phyloP scores from a whole-genome alignment of 2,888 invertebrate species.

The Gasteruption jaculator region DNA sequence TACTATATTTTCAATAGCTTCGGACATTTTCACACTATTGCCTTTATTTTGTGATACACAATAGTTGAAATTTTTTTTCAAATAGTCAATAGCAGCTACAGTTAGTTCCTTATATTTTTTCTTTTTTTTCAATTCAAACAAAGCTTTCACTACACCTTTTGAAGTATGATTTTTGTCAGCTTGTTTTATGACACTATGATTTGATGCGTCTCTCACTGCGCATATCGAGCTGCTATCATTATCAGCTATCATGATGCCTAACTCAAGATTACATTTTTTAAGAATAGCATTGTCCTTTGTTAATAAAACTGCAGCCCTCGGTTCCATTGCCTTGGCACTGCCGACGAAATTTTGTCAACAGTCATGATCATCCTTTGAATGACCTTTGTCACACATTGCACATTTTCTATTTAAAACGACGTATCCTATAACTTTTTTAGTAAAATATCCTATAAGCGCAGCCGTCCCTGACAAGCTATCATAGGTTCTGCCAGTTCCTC shows the following conservation, averaged over 20 bases:
- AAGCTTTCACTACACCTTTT: constrained; percentile 21
- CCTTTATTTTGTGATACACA: constrained; percentile 18
- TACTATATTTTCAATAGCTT: constrained; percentile 18
- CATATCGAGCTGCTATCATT: constrained; percentile 24
- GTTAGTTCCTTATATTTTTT: constrained; percentile 16
- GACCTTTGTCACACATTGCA: constrained; percentile 24
- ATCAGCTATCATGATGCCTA: constrained; percentile 24
- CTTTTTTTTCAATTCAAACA: constrained; percentile 18
- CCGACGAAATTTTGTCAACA: constrained; percentile 26
- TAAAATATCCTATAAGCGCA: constrained; percentile 22
- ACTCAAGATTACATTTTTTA: constrained; percentile 14
- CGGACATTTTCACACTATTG: constrained; percentile 11
- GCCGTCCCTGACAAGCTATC: constrained; percentile 23
- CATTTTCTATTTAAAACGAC: constrained; percentile 15
- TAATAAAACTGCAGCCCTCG: constrained; percentile 19
- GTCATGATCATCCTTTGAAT: constrained; percentile 24
- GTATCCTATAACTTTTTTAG: constrained; percentile 24
- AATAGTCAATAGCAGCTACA: constrained; percentile 14
- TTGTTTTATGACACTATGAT: constrained; percentile 22
- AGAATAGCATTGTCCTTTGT: constrained; percentile 17
- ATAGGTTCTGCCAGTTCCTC: constrained; percentile 22
- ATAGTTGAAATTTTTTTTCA: constrained; percentile 17
- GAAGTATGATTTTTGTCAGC: constrained; percentile 25
- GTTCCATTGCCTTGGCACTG: no score
- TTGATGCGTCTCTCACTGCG: constrained; percentile 18